Base-by-base conservation (phyloP, 2,888 invertebrate species). In the Blera fallax region DNA sequence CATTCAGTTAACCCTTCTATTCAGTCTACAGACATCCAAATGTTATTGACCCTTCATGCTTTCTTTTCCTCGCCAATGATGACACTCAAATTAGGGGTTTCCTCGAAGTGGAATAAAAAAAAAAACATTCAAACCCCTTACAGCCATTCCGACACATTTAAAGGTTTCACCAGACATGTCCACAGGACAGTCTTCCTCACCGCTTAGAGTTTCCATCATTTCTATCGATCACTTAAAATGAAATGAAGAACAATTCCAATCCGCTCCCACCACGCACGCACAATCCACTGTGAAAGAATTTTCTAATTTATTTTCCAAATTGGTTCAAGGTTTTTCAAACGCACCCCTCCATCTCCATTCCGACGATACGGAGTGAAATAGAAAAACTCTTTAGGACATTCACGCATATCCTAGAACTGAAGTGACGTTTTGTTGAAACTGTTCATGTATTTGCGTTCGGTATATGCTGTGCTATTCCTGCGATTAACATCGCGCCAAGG, bases 261-360 rank as follows among this genome's bases (percentile, higher is more conserved):
- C 14, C 34, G n/a, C 37, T 29, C 27, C 67, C 76, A 29, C 18
- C 56, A 54, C 52, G 1, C 29, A 29, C 79, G 29, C 56, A 74
- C 67, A 64, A 50, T 48, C 56, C 50, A 60, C 10, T 88, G 90
- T 88, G 88, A 87, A 88, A 89, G 91, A 91, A 91, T 91, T 91
- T 91, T 90, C 89, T 90, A 91, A 91, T 91, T 91, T 91, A 91
- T 90, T 91, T 90, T 89, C 87, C 87, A 90, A 90, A 89, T 89
- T 89, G 89, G 89, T 90, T 91, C 91, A 91, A 91, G 90, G 91
- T 90, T 89, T 84, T 60, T 4, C 52, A 74, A 70, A 52, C 60
- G 45, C 70, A 69, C 37, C 29, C 64, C 54, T 21, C 7, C 40
- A 16, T 4, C 1, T 16, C 7, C 43, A 18, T 5, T 10, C 11